A percentile compares a stretch with the other conserved stretches of the same genome.
Evolutionary conservation across 2,888 invertebrate species (phyloP).

Genomic region (Archaeoteleia sp.): DNA sequence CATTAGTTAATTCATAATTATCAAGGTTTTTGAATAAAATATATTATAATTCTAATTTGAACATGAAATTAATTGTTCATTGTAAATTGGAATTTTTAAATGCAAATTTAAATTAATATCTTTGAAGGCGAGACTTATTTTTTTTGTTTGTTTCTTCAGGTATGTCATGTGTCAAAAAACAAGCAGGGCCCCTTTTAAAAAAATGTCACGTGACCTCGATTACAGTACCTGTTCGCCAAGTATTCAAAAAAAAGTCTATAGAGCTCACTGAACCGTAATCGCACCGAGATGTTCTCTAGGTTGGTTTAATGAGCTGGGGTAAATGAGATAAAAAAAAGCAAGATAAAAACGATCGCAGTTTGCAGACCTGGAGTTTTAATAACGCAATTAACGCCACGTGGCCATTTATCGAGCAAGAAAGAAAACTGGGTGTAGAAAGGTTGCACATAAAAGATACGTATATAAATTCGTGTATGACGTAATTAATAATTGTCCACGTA

Average conservation of each 20-base stretch:
- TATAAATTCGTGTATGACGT: too few species aligned
- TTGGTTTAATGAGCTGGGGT: slow-evolving; percentile 45
- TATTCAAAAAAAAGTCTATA: slow-evolving; percentile 23
- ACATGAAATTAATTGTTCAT: too few species aligned
- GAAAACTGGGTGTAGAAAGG: slow-evolving; percentile 19
- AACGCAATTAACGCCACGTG: slow-evolving; percentile 43
- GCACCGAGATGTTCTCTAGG: slow-evolving; percentile 35
- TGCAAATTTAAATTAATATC: too few species aligned
- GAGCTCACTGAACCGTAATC: slow-evolving; percentile 37
- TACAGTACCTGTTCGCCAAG: slow-evolving; percentile 12
- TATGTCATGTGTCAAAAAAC: neutral
- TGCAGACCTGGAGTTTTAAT: slow-evolving; percentile 38
- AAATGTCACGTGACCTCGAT: slow-evolving; percentile 9
- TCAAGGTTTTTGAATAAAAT: too few species aligned
- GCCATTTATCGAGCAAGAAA: slow-evolving; percentile 35
- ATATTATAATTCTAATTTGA: too few species aligned
- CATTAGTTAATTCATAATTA: too few species aligned
- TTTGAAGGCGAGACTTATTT: too few species aligned
- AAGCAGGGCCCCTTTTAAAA: neutral
- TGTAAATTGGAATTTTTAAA: too few species aligned
- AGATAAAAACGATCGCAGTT: slow-evolving; percentile 43
- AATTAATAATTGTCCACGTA: too few species aligned
- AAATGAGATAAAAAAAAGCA: slow-evolving; percentile 48
- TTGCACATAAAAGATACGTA: slow-evolving; percentile 11
- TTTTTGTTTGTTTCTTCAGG: too few species aligned